Evolutionary conservation across 2,888 invertebrate species (phyloP).

Genomic region (Acanthococcus lagerstroemiae): DNA sequence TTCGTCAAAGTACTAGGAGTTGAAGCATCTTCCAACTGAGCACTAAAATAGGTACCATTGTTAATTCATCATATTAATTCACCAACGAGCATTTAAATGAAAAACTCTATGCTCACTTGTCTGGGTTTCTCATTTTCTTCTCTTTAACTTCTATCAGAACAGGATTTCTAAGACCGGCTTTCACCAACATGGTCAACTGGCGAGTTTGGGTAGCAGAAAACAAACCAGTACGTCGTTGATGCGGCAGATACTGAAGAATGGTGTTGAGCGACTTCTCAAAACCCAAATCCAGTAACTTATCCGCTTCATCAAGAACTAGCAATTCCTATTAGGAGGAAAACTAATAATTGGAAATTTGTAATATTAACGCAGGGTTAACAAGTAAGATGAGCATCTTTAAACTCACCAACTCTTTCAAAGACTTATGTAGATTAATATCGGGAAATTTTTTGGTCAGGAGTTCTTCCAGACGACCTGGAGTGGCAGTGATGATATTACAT

Average conservation of each 20-base stretch:
- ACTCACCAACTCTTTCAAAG: constrained; percentile 66
- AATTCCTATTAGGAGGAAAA: constrained; percentile 56
- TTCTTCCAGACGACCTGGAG: constrained; percentile 88
- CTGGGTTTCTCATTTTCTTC: constrained; percentile 49
- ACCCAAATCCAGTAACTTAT: constrained; percentile 83
- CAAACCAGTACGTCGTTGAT: constrained; percentile 89
- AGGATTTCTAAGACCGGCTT: constrained; percentile 90
- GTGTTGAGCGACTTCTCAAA: constrained; percentile 76
- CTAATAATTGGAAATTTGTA: background rate
- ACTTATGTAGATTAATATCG: constrained; percentile 57
- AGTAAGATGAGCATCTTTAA: too few species aligned
- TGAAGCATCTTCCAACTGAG: constrained; percentile 34
- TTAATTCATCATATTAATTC: background rate
- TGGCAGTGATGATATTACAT: constrained; percentile 81
- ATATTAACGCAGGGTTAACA: background rate
- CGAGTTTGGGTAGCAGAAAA: constrained; percentile 98
- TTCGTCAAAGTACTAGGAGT: constrained; percentile 50
- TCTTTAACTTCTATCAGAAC: constrained; percentile 82
- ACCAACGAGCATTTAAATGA: too few species aligned
- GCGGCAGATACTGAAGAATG: constrained; percentile 81
- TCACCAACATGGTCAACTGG: constrained; percentile 77
- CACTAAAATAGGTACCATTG: constrained; percentile 4
- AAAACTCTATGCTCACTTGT: constrained; percentile 32
- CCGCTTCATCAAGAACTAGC: constrained; percentile 91
- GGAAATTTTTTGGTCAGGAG: constrained; percentile 57